These are phyloP conservation scores for Megaceryle maxima DNA, from an alignment of 2,113 vertebrate genomes.

Conservation along the genomic window DNA sequence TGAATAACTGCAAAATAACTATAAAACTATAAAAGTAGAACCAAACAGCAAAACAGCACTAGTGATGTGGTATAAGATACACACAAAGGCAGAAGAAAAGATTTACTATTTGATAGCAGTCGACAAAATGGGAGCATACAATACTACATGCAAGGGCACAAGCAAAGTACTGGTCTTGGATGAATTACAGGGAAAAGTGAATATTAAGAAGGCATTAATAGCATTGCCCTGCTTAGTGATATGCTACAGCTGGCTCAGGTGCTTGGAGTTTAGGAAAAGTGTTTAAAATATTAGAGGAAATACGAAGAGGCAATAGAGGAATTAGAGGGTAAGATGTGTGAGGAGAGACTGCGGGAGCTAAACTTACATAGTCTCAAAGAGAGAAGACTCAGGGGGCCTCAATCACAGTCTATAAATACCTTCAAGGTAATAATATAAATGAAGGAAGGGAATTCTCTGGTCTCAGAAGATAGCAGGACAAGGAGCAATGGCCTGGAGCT, in stretches of 20 bases:
- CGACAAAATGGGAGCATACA: neutral
- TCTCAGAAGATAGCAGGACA: constrained; percentile 71
- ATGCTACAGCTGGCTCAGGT: constrained; percentile 33
- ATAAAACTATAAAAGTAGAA: neutral
- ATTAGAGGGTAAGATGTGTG: constrained; percentile 56
- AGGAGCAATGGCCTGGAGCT: constrained; percentile 73
- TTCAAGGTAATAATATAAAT: constrained; percentile 75
- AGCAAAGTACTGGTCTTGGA: neutral
- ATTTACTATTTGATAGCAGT: neutral
- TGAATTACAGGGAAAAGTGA: constrained; percentile 11
- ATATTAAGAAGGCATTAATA: constrained; percentile 47
- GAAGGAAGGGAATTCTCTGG: constrained; percentile 65
- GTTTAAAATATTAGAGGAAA: constrained; percentile 65
- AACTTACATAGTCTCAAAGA: constrained; percentile 68
- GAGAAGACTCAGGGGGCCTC: constrained; percentile 55
- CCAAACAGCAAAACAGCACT: neutral
- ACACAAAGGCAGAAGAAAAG: neutral
- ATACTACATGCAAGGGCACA: neutral
- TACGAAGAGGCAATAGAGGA: constrained; percentile 54
- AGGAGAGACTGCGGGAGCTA: constrained; percentile 57
- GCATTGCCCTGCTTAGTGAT: constrained; percentile 33
- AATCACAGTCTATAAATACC: constrained; percentile 74
- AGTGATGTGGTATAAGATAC: neutral
- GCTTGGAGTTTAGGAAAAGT: constrained; percentile 62
- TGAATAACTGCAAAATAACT: neutral